Evolutionary conservation across 2,797 vertebrate genomes (phyloP).

Genomic region (Stomatorhinus walkeri): DNA sequence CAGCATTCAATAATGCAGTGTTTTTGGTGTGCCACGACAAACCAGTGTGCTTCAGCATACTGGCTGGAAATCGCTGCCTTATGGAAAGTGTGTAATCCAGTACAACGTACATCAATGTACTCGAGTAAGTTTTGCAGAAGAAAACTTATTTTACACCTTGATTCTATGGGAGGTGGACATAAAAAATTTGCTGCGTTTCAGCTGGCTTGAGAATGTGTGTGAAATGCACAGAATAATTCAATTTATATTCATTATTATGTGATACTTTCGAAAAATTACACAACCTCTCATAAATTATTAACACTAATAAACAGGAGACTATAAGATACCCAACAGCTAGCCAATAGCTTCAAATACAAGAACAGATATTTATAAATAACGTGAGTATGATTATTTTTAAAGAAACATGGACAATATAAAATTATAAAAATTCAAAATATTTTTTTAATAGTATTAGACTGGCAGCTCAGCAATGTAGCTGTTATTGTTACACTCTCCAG

Average conservation of each 20-base stretch:
- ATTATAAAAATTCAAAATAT: background rate
- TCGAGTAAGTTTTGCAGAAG: background rate
- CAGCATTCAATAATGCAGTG: background rate
- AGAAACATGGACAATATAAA: background rate
- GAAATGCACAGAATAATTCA: background rate
- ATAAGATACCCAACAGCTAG: background rate
- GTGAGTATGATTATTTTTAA: background rate
- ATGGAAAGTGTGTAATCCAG: background rate
- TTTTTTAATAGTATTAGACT: background rate
- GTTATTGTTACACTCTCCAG: background rate
- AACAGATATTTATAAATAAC: background rate
- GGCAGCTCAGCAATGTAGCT: constrained; percentile 6
- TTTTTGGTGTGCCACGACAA: background rate
- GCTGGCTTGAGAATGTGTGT: background rate
- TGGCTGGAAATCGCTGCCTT: background rate
- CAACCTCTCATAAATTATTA: background rate
- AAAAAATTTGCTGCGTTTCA: background rate
- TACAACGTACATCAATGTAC: background rate
- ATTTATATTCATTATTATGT: background rate
- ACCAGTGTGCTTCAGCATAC: background rate
- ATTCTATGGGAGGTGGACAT: background rate
- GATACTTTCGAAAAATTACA: background rate
- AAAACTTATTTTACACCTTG: background rate
- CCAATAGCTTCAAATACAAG: background rate
- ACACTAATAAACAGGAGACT: background rate